These are phyloP conservation scores for Papilio polytes DNA, from an alignment of 1,140 invertebrate species.

Conservation along the genomic window DNA sequence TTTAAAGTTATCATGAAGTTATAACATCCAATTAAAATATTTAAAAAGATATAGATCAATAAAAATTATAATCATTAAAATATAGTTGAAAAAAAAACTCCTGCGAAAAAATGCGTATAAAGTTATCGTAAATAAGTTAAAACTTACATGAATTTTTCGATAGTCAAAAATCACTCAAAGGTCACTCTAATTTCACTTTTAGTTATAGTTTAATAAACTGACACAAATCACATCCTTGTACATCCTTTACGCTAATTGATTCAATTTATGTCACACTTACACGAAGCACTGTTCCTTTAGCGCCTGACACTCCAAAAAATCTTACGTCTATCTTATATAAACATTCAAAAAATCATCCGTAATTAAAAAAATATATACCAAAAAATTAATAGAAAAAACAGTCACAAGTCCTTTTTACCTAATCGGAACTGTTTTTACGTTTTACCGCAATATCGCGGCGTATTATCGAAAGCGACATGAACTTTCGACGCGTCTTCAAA, in stretches of 20 bases:
- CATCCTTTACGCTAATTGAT: conserved; percentile 24
- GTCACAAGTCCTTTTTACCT: not conserved
- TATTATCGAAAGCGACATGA: conserved; percentile 8
- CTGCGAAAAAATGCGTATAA: no score
- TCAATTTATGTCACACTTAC: conserved; percentile 32
- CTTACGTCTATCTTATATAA: not conserved
- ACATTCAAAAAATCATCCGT: not conserved
- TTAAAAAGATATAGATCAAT: no score
- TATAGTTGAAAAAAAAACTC: no score
- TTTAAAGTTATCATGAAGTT: no score
- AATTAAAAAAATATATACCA: not conserved
- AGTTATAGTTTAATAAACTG: not conserved
- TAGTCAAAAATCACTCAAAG: no score
- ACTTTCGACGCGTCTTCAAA: conserved; percentile 48
- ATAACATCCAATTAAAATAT: no score
- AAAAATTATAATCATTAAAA: no score
- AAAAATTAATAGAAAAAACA: not conserved
- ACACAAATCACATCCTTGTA: conserved; percentile 10
- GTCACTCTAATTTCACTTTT: no score
- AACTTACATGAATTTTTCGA: no score
- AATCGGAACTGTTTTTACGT: conserved; percentile 33
- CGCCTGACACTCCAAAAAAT: not conserved
- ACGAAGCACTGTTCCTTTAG: conserved; percentile 36
- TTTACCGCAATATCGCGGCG: conserved; percentile 44
- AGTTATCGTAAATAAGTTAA: no score